Conservation (phyloP, 2,888 invertebrate genomes). For the Arge pagana region DNA sequence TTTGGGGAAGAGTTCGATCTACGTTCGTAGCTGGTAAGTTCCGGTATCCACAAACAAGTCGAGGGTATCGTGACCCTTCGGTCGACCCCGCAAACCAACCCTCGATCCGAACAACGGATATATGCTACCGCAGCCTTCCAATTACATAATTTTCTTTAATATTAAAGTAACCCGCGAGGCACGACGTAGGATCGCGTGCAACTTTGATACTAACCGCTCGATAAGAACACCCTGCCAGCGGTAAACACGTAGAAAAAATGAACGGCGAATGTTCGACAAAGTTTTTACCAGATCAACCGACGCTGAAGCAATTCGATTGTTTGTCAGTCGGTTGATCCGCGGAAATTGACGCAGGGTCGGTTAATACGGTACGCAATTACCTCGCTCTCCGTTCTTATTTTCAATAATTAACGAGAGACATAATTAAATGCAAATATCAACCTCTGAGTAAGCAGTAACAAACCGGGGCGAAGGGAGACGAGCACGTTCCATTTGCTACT, state of each 20-base stretch:
- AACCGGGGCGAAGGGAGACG: not conserved
- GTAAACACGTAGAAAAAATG: not conserved
- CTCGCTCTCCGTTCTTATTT: slow-evolving; percentile 35
- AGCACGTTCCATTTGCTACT: slow-evolving; percentile 26
- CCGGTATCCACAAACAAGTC: too few species aligned
- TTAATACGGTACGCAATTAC: slow-evolving; percentile 34
- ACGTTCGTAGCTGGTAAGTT: too few species aligned
- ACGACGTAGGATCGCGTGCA: slow-evolving; percentile 49
- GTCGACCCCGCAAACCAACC: slow-evolving; percentile 26
- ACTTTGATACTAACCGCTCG: slow-evolving; percentile 50
- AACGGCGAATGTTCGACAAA: slow-evolving; percentile 11
- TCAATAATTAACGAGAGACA: slow-evolving; percentile 51
- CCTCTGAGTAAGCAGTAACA: too few species aligned
- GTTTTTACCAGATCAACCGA: slow-evolving; percentile 12
- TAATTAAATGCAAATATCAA: slow-evolving; percentile 54
- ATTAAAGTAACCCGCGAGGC: slow-evolving; percentile 47
- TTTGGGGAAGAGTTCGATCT: too few species aligned
- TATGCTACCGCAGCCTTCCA: slow-evolving; percentile 38
- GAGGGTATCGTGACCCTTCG: too few species aligned
- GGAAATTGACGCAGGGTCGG: slow-evolving; percentile 16
- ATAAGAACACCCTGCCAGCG: slow-evolving; percentile 26
- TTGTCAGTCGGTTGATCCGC: slow-evolving; percentile 34
- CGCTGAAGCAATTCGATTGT: slow-evolving; percentile 42
- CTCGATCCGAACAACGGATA: slow-evolving; percentile 27
- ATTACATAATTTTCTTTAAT: slow-evolving; percentile 55